These are phyloP conservation scores for Trissolcus basalis DNA, from an alignment of 1,140 invertebrate species.

Conservation along the genomic window DNA sequence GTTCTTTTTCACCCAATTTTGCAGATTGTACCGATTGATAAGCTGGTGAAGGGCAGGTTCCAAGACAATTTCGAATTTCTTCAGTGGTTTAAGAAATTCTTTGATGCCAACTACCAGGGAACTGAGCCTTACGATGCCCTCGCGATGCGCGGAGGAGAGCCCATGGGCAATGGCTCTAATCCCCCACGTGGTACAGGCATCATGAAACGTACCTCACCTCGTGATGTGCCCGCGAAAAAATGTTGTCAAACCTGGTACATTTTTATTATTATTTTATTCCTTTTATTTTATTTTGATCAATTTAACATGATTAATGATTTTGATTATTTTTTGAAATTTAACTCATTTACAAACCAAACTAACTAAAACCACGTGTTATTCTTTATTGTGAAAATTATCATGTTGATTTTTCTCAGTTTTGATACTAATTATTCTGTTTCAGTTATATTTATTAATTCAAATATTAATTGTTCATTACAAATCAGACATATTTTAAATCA, in stretches of 20 bases:
- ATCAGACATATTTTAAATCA: too few relatives aligned
- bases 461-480: too few relatives aligned
- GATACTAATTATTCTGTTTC: too few relatives aligned
- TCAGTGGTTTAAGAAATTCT: slow-evolving; percentile 99
- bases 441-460: too few relatives aligned
- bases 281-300: slow-evolving; percentile 13
- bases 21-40: slow-evolving; percentile 91
- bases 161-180: slow-evolving; percentile 83
- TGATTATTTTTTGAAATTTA: too few relatives aligned
- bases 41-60: slow-evolving; percentile 94
- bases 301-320: background rate
- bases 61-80: slow-evolving; percentile 99
- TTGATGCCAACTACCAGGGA: slow-evolving; percentile 97
- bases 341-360: too few relatives aligned
- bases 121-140: slow-evolving; percentile 91
- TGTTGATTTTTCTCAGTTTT: too few relatives aligned
- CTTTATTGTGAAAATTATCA: too few relatives aligned
- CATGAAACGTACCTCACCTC: slow-evolving; percentile 68
- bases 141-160: slow-evolving; percentile 87
- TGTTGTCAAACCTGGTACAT: slow-evolving; percentile 72
- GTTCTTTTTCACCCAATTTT: slow-evolving; percentile 37
- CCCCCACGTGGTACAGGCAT: slow-evolving; percentile 77
- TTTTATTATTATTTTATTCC: slow-evolving; percentile 44
- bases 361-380: too few relatives aligned
- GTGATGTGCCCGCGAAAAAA: slow-evolving; percentile 68